Evolutionary conservation across 2,797 vertebrate species (phyloP).

Genomic region (Chloroceryle amazona): DNA sequence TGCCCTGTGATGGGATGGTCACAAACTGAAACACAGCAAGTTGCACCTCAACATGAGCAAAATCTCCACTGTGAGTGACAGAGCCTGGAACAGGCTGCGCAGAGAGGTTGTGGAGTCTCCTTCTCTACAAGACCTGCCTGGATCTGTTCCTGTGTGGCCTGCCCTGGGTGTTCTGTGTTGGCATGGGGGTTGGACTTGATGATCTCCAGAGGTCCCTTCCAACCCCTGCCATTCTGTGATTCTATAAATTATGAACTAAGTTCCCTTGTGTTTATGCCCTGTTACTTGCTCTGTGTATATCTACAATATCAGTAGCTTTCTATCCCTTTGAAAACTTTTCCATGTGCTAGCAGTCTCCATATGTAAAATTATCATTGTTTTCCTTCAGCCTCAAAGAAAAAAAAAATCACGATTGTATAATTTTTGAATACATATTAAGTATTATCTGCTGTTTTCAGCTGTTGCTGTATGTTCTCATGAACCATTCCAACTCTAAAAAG

Average conservation of each 20-base stretch:
- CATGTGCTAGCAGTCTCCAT: neutral
- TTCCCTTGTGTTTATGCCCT: neutral
- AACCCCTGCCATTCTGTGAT: no score
- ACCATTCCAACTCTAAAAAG: slow-evolving; percentile 43
- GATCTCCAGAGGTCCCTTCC: no score
- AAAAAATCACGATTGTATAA: neutral
- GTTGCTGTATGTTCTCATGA: slow-evolving; percentile 23
- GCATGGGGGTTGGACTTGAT: no score
- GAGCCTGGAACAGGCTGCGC: no score
- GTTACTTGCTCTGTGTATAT: neutral
- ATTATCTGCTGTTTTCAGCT: slow-evolving; percentile 69
- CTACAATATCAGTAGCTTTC: neutral
- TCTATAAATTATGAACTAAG: neutral
- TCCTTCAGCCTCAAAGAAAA: slow-evolving; percentile 38
- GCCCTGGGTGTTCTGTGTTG: no score
- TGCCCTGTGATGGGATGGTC: no score
- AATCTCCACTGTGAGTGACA: no score
- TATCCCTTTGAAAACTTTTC: slow-evolving; percentile 10
- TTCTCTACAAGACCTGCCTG: no score
- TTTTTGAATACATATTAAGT: slow-evolving; percentile 39
- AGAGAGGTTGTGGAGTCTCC: no score
- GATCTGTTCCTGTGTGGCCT: no score
- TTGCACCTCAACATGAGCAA: no score
- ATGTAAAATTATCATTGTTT: neutral
- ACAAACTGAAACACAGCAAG: no score